Conservation (phyloP, 2,888 invertebrate species). For the Latrodectus hesperus region DNA sequence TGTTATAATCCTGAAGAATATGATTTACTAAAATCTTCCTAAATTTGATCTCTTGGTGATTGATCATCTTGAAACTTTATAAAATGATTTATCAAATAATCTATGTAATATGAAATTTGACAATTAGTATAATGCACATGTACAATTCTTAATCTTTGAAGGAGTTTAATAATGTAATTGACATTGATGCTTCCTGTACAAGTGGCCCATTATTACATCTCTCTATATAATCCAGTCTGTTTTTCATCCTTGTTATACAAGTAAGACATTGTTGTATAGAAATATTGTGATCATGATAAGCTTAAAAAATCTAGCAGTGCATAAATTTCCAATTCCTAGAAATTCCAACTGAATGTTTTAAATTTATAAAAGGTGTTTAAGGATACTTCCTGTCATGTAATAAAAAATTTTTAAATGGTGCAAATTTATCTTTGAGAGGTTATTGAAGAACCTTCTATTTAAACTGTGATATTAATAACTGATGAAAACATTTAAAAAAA, state of each 20-base stretch:
- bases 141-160: no score
- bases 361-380: conserved; percentile 5
- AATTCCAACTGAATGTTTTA: conserved; percentile 11
- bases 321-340: conserved; percentile 9
- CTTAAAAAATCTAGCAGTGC: neutral
- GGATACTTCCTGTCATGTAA: neutral
- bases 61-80: no score
- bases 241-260: neutral
- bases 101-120: no score
- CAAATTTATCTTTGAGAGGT: neutral
- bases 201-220: neutral
- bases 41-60: neutral
- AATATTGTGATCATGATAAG: conserved; percentile 10
- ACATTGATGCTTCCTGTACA: conserved; percentile 7
- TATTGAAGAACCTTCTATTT: conserved; percentile 7
- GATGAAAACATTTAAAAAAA: conserved; percentile 20
- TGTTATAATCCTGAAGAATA: no score
- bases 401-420: conserved; percentile 8
- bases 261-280: neutral
- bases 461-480: conserved; percentile 15
- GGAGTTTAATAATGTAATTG: no score
- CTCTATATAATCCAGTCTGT: neutral
- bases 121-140: no score
- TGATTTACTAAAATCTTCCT: no score
- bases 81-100: no score